These are phyloP conservation scores for Esox masquinongy DNA, from an alignment of 2,797 vertebrate genomes.

Conservation along the genomic window DNA sequence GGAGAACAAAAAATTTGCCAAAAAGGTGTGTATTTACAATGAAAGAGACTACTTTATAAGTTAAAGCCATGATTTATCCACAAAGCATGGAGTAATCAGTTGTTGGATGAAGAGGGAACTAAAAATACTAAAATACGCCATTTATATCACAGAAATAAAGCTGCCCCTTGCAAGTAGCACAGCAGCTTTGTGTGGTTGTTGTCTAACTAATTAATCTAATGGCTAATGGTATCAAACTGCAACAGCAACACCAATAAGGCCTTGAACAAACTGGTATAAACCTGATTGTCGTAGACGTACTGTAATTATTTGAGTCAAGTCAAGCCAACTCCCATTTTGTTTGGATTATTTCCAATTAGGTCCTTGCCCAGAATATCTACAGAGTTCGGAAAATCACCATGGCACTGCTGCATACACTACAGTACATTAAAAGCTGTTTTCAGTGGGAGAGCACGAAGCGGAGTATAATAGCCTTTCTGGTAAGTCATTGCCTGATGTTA, in stretches of 20 bases:
- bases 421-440: constrained; percentile 97
- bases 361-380: constrained; percentile 92
- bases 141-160: constrained; percentile 32
- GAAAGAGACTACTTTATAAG: constrained; percentile 4
- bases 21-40: constrained; percentile 82
- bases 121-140: neutral
- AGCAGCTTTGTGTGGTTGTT: constrained; percentile 41
- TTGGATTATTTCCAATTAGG: constrained; percentile 77
- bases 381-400: constrained; percentile 93
- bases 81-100: neutral
- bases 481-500: constrained; percentile 79
- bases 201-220: constrained; percentile 50
- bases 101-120: constrained; percentile 25
- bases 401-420: constrained; percentile 90
- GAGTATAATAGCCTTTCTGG: constrained; percentile 91
- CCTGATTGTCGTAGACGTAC: constrained; percentile 64
- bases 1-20: constrained; percentile 89
- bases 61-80: neutral
- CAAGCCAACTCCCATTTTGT: constrained; percentile 64
- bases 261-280: constrained; percentile 60
- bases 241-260: constrained; percentile 46
- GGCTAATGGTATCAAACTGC: constrained; percentile 50
- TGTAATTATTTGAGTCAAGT: constrained; percentile 57
- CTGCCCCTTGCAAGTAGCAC: constrained; percentile 32
- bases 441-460: constrained; percentile 91